Evolutionary conservation across 2,113 vertebrate species (phyloP), one percentile per base, ranked within the genome.

Genomic region (Morone saxatilis): DNA sequence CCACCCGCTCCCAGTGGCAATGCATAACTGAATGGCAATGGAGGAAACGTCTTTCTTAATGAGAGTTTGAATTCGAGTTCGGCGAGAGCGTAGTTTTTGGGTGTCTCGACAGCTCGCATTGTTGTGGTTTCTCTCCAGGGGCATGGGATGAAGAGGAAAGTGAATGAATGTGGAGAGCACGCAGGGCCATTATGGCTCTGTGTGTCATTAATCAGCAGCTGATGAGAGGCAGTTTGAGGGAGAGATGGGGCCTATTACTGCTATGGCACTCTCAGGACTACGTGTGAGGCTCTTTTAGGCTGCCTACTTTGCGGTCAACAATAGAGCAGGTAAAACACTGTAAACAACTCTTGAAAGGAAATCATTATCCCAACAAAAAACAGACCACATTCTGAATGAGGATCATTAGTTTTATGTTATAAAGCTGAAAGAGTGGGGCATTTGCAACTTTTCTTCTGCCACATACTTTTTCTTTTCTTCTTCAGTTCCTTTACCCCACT

Each of bases 131-230:
- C 84, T 91, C 91, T 91, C 89, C 61, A 41, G 88, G 90, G 92
- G 72, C 66, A 31, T 2, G 62, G 83, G 77, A 83, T 89, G 90
- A 80, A 88, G 87, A 82, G 86, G 61, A 79, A 81, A 90, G 91
- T 87, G 89, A 88, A 91, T 86, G 91, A 91, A 86, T 86, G 86
- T 81, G 78, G 88, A 82, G 86, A 84, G 83, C 70, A 56, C 1
- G 48, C 83, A 16, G 80, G 83, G 83, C 91, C 90, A 94, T 92
- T 89, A 92, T 51, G 80, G 71, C 84, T 80, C 69, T 75, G 85
- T 88, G 88, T 92, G 85, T 86, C 88, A 92, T 94, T 93, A 94
- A 93, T 94, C 94, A 94, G 93, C 13, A 1, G 78, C 80, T 93
- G 91, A 94, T 91, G 90, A 92, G 93, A 88, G 86, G 85, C 84